Evolutionary conservation across 2,113 vertebrate species (phyloP).

Genomic region (Sprattus sprattus): DNA sequence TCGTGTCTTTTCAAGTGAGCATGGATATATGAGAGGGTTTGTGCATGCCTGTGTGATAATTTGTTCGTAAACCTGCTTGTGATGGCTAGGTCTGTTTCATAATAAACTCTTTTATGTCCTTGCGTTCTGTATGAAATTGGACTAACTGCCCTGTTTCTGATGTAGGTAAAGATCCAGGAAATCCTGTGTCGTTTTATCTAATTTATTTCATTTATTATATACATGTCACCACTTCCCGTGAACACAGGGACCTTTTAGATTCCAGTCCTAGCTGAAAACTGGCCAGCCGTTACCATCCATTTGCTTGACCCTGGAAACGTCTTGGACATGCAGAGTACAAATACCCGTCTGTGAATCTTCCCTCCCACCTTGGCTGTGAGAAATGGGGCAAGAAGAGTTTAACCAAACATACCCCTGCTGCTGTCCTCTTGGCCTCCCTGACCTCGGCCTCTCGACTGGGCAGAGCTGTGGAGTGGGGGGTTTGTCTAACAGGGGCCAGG

Average conservation of each 20-base stretch:
- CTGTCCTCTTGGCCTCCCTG: conserved; percentile 12
- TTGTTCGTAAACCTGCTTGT: neutral
- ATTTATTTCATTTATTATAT: neutral
- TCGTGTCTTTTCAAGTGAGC: neutral
- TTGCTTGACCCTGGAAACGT: neutral
- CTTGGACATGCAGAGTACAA: neutral
- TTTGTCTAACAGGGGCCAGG: conserved; percentile 22
- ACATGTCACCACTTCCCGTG: neutral
- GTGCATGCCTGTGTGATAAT: neutral
- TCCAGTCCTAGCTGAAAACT: neutral
- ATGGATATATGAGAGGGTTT: neutral
- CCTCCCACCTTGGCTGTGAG: neutral
- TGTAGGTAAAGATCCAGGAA: neutral
- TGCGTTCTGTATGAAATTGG: neutral
- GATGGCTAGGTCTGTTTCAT: neutral
- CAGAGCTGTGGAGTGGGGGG: neutral
- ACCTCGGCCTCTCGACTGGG: conserved; percentile 18
- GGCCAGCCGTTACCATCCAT: neutral
- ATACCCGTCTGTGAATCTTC: neutral
- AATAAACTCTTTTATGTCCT: neutral
- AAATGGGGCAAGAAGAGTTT: conserved; percentile 26
- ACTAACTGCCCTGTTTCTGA: neutral
- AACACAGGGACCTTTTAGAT: neutral
- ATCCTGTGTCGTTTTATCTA: neutral
- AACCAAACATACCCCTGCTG: conserved; percentile 25